phyloP scores from a whole-genome alignment of 2,797 vertebrate genomes.

The Catharus ustulatus region DNA sequence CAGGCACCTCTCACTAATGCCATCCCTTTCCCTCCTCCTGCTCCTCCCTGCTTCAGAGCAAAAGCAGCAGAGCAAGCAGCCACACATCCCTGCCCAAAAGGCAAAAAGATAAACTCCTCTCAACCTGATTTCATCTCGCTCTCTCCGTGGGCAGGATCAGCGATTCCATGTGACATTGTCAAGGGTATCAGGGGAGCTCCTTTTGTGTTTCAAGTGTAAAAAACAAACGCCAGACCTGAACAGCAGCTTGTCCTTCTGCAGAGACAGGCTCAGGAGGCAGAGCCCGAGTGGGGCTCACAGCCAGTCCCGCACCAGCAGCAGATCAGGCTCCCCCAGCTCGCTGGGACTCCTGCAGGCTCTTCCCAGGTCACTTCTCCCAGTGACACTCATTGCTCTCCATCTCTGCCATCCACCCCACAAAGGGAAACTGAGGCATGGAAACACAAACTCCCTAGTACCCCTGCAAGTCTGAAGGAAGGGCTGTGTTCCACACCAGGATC shows the following conservation, averaged over 20 bases:
- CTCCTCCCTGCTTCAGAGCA: background rate
- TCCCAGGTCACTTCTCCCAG: background rate
- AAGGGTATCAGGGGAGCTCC: background rate
- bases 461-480: background rate
- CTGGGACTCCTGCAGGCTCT: background rate
- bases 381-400: background rate
- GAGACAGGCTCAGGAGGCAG: background rate
- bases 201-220: background rate
- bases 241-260: background rate
- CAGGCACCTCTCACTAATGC: background rate
- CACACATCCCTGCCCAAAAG: background rate
- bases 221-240: background rate
- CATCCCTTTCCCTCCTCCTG: background rate
- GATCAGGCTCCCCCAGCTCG: accelerated
- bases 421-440: background rate
- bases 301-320: accelerated
- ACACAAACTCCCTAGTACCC: background rate
- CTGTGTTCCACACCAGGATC: background rate
- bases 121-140: background rate
- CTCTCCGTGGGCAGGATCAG: background rate
- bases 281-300: background rate
- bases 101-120: background rate
- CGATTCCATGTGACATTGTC: background rate
- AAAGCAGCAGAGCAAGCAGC: background rate
- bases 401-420: background rate